Evolutionary conservation across 2,797 vertebrate species (phyloP).

Genomic region (Clarias laeviceps): DNA sequence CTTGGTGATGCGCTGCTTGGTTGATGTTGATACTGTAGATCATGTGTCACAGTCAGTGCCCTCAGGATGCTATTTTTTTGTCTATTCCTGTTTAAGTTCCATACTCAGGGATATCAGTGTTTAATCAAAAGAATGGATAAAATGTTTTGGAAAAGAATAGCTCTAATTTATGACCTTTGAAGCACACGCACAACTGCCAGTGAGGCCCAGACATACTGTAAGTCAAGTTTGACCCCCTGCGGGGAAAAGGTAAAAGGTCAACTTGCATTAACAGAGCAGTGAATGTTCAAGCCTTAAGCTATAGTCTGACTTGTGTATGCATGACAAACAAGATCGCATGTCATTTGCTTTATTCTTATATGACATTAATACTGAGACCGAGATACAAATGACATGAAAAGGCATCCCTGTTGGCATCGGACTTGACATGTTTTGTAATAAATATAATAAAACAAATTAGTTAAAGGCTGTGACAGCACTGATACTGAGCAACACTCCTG

Average conservation of each 20-base stretch:
- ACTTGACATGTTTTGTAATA: too few species aligned
- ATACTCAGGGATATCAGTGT: neutral
- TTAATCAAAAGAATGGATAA: neutral
- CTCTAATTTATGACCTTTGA: neutral
- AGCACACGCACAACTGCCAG: neutral
- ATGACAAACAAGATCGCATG: slow-evolving; percentile 9
- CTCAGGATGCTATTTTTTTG: neutral
- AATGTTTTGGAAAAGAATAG: neutral
- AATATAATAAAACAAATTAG: too few species aligned
- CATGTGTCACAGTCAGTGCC: neutral
- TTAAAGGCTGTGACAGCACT: neutral
- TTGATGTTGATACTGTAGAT: neutral
- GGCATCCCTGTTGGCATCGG: neutral
- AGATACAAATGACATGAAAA: neutral
- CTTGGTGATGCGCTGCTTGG: neutral
- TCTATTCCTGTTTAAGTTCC: neutral
- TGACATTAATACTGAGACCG: neutral
- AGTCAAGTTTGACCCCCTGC: neutral
- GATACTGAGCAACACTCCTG: neutral
- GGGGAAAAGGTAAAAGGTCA: neutral
- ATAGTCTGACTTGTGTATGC: neutral
- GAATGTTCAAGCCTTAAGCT: neutral
- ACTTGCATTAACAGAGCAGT: neutral
- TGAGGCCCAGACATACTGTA: too few species aligned
- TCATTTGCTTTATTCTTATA: slow-evolving; percentile 1